phyloP scores from a whole-genome alignment of 2,888 invertebrate species.

The Coelopa pilipes region DNA sequence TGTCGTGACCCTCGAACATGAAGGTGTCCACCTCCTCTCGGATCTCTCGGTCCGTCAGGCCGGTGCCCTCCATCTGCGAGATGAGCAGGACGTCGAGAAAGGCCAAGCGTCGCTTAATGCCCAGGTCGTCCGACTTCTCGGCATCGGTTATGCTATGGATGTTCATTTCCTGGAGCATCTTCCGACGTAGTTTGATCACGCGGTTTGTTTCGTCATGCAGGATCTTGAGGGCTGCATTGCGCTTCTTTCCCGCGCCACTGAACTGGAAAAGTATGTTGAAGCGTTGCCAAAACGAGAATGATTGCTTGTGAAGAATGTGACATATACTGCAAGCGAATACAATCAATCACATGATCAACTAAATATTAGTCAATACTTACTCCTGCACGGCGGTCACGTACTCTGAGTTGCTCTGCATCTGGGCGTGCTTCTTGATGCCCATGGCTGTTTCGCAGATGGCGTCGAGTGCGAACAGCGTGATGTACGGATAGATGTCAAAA shows the following conservation, averaged over 20 bases:
- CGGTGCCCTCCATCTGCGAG: constrained; percentile 65
- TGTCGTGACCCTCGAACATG: constrained; percentile 72
- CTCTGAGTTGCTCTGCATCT: constrained; percentile 73
- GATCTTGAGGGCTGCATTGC: constrained; percentile 51
- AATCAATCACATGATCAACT: not conserved
- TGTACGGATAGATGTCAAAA: constrained; percentile 73
- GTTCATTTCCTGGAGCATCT: constrained; percentile 52
- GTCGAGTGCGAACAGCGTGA: constrained; percentile 65
- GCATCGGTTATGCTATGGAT: constrained; percentile 46
- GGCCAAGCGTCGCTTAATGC: constrained; percentile 64
- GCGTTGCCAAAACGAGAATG: constrained; percentile 63
- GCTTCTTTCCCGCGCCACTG: constrained; percentile 48
- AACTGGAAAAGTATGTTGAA: constrained; percentile 52
- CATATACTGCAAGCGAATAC: constrained; percentile 54
- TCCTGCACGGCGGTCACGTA: constrained; percentile 78
- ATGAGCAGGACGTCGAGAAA: constrained; percentile 69
- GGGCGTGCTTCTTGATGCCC: constrained; percentile 81
- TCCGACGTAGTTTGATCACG: constrained; percentile 57
- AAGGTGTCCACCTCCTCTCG: constrained; percentile 72
- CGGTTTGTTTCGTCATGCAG: constrained; percentile 61
- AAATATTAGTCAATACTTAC: constrained; percentile 68
- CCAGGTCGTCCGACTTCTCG: constrained; percentile 52
- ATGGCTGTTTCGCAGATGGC: constrained; percentile 77
- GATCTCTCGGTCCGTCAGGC: constrained; percentile 68
- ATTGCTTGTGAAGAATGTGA: constrained; percentile 55